Evolutionary conservation across 2,113 vertebrate species (phyloP), one percentile per base, ranked within the genome.

Genomic region (Apus apus): DNA sequence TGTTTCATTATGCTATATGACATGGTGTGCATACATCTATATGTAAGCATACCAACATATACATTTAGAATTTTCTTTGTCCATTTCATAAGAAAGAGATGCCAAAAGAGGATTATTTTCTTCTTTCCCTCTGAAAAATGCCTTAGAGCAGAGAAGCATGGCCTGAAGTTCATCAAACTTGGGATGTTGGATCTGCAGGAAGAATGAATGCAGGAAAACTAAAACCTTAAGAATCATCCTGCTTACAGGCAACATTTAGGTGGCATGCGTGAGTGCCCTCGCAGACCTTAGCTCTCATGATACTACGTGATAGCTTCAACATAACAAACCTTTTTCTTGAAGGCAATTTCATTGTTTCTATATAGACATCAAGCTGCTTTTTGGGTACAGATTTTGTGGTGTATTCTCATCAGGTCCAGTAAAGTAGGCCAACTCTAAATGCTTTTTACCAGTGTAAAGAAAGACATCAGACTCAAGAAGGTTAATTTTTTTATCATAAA

Each of bases 51-150:
- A 60, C 2, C 78, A 51, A 43, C 2, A 7, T 27, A 23, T 11
- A 48, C 1, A 51, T 78, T 89, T 38, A 60, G 70, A 67, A 23
- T 12, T 16, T 16, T 87, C 11, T 4, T 66, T 56, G 21, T 26
- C 7, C 6, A 40, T 73, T 75, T 89, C 9, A n/a, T 75, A 53
- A 72, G 15, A 83, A 67, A 43, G 1, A 74, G 5, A 18, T 57
- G 13, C 1, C 0, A 36, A n/a, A 38, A 50, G 65, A 30, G 4
- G 1, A 17, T 66, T 60, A 0, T 48, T 34, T 50, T 48, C 16
- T 43, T 81, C 10, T 72, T 73, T 67, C 6, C 13, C 10, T 66
- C 23, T 48, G 29, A 73, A 72, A 89, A 89, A 51, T 51, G 57
- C 5, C 6, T 43, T 62, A 91, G 9, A 50, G 9, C 19, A 66